These are phyloP conservation scores for Chamaetylas fuelleborni DNA, from an alignment of 2,113 vertebrate genomes.

Conservation along the genomic window DNA sequence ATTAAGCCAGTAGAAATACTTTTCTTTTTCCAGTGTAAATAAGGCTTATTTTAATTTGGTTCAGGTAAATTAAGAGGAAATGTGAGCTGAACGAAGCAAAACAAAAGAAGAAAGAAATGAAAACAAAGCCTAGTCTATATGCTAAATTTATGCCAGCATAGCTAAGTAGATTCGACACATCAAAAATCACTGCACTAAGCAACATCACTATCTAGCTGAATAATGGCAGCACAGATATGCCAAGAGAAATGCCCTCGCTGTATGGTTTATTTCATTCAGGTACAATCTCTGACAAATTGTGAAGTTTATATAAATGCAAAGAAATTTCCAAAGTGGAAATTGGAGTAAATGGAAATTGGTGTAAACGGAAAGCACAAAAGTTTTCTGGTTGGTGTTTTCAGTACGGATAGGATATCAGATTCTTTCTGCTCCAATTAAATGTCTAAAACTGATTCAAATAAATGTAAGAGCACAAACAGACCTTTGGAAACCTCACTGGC, in stretches of 20 bases:
- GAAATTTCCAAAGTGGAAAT: neutral
- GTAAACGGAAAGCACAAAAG: accelerated
- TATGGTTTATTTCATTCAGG: neutral
- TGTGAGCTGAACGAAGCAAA: neutral
- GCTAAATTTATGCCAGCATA: neutral
- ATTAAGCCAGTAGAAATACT: neutral
- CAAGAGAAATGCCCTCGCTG: neutral
- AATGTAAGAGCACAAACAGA: neutral
- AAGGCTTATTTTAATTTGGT: neutral
- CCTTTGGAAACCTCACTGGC: neutral
- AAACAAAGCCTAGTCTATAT: neutral
- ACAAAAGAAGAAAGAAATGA: neutral
- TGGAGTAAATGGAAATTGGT: neutral
- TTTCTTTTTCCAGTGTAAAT: neutral
- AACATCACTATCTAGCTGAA: neutral
- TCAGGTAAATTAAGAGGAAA: conserved; percentile 15
- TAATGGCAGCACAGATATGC: neutral
- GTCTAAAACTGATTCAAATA: neutral
- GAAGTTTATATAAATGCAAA: neutral
- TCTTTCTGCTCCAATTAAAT: neutral
- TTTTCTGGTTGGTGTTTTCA: neutral
- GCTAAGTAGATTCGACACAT: neutral
- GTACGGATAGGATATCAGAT: neutral
- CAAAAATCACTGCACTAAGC: neutral
- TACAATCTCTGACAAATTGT: neutral